A percentile compares a stretch with the other conserved stretches of the same genome.
Conservation (phyloP, 2,113 vertebrate genomes). For the Dissostichus mawsoni region DNA sequence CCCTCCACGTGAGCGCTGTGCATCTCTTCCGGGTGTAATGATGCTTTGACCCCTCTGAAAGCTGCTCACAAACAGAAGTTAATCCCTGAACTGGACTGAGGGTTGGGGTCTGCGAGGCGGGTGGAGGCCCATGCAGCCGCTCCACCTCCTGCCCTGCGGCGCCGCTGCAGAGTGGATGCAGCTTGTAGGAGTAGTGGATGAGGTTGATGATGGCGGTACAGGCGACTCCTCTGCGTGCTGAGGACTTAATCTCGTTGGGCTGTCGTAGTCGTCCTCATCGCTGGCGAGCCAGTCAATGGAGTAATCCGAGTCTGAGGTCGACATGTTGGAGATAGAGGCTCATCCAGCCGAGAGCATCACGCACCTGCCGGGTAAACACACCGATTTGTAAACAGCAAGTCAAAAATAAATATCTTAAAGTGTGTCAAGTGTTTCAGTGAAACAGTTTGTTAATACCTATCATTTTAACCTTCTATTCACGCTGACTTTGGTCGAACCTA, state of each 20-base stretch:
- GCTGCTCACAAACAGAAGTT: conserved; percentile 10
- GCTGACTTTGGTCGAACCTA: neutral
- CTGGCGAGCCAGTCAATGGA: conserved; percentile 70
- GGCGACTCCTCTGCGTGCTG: neutral
- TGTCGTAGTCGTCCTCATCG: conserved; percentile 55
- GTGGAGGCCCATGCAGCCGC: neutral
- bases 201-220: neutral
- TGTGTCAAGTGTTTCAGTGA: neutral
- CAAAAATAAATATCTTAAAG: neutral
- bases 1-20: neutral
- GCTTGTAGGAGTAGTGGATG: neutral
- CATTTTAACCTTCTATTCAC: neutral
- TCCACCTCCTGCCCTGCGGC: conserved; percentile 5
- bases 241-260: conserved; percentile 11
- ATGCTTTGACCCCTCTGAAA: neutral
- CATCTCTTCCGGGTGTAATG: conserved; percentile 15
- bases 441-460: neutral
- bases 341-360: conserved; percentile 53
- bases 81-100: conserved; percentile 26
- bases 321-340: conserved; percentile 58
- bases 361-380: conserved; percentile 37
- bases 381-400: neutral
- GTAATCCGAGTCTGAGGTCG: conserved; percentile 66
- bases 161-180: neutral
- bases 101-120: neutral